These are phyloP conservation scores for Cheilosia urbana DNA, from an alignment of 2,888 invertebrate species.

Conservation along the genomic window DNA sequence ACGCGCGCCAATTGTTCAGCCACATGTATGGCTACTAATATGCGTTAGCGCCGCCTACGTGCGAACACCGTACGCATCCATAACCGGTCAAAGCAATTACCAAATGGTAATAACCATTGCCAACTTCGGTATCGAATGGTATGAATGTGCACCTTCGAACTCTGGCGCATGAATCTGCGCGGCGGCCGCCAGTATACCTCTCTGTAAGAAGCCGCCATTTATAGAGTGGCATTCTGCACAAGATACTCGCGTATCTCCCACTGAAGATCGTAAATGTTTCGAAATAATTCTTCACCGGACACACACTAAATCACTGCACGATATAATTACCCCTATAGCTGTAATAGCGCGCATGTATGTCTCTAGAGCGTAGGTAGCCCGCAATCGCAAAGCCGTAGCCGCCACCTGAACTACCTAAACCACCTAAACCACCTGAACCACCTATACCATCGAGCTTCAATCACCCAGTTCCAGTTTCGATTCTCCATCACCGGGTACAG, in stretches of 20 bases:
- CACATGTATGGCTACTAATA: background rate
- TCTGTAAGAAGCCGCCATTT: constrained; percentile 14
- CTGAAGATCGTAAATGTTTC: constrained; percentile 61
- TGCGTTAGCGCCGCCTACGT: constrained; percentile 62
- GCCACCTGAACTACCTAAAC: constrained; percentile 60
- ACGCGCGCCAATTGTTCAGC: constrained; percentile 8
- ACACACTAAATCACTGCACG: constrained; percentile 63
- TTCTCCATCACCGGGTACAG: constrained; percentile 28
- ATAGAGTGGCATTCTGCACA: constrained; percentile 26
- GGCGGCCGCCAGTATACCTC: background rate
- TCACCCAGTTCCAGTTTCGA: constrained; percentile 43
- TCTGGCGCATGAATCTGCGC: constrained; percentile 50
- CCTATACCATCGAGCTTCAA: constrained; percentile 6
- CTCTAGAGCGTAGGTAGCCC: constrained; percentile 61
- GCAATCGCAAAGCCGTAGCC: constrained; percentile 25
- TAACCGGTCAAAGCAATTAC: constrained; percentile 73
- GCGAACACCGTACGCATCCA: constrained; percentile 57
- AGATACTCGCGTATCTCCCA: constrained; percentile 3
- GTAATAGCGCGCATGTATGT: constrained; percentile 14
- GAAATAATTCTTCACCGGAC: constrained; percentile 71
- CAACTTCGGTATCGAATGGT: constrained; percentile 29
- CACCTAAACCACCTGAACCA: constrained; percentile 11
- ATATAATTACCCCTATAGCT: constrained; percentile 61
- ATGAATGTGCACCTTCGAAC: constrained; percentile 61
- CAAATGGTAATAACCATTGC: constrained; percentile 57